These are phyloP conservation scores for Hemicordylus capensis DNA, from an alignment of 2,113 vertebrate genomes.

Conservation along the genomic window DNA sequence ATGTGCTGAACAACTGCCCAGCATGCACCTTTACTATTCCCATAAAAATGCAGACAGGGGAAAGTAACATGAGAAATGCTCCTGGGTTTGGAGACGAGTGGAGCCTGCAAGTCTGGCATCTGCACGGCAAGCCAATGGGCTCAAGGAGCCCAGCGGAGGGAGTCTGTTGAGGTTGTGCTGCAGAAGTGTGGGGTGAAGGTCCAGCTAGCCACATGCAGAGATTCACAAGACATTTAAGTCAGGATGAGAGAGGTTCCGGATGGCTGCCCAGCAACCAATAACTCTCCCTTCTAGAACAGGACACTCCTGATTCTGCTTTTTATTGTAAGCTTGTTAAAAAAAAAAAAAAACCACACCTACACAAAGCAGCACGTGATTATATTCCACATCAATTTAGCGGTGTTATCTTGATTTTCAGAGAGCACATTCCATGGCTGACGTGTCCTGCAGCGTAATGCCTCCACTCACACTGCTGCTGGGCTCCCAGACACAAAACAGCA, in stretches of 20 bases:
- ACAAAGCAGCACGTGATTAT: background rate
- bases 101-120: background rate
- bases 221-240: background rate
- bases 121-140: background rate
- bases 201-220: background rate
- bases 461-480: no score
- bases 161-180: background rate
- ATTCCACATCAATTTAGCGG: no score
- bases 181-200: background rate
- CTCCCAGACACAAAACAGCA: no score
- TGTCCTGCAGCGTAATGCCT: no score
- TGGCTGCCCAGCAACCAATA: background rate
- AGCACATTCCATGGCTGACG: no score
- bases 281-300: no score
- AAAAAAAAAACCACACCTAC: no score
- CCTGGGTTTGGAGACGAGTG: background rate
- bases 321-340: background rate
- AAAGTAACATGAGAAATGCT: background rate
- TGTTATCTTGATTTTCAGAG: background rate
- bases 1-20: background rate
- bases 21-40: background rate
- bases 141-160: background rate
- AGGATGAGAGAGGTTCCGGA: background rate
- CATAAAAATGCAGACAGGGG: background rate
- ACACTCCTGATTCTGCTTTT: background rate